phyloP scores from a whole-genome alignment of 1,140 invertebrate genomes.

The Bacillus rossius region DNA sequence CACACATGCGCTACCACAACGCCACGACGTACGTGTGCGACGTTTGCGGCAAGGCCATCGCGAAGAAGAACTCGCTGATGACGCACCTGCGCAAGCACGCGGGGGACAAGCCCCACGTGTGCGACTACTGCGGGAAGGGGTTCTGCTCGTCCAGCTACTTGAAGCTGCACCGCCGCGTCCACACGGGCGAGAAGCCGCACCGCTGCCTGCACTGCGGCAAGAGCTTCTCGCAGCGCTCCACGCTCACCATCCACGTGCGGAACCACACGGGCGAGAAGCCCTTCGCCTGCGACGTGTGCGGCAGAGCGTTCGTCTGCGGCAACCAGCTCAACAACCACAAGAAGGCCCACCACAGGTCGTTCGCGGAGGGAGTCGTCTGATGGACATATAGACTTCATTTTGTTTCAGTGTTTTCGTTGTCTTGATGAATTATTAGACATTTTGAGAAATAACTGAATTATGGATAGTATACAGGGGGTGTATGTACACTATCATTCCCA shows the following conservation, averaged over 20 bases:
- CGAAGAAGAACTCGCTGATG: constrained; percentile 21
- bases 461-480: too few species aligned
- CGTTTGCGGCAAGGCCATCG: background rate
- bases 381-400: too few species aligned
- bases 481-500: too few species aligned
- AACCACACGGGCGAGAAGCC: constrained; percentile 9
- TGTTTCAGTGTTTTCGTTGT: too few species aligned
- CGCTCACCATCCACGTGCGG: background rate
- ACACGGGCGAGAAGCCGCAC: constrained; percentile 33
- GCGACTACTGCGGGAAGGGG: constrained; percentile 36
- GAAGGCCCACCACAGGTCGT: background rate
- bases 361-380: too few species aligned
- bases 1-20: background rate
- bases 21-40: background rate
- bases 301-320: constrained; percentile 39
- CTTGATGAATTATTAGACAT: too few species aligned
- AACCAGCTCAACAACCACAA: background rate
- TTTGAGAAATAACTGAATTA: too few species aligned
- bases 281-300: constrained; percentile 1
- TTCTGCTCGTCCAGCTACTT: constrained; percentile 36
- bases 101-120: constrained; percentile 25
- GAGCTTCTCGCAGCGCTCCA: background rate
- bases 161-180: constrained; percentile 36
- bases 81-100: constrained; percentile 34
- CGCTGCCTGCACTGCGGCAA: constrained; percentile 4